Evolutionary conservation across 2,888 invertebrate species (phyloP).

Genomic region (Aethes cnicana): DNA sequence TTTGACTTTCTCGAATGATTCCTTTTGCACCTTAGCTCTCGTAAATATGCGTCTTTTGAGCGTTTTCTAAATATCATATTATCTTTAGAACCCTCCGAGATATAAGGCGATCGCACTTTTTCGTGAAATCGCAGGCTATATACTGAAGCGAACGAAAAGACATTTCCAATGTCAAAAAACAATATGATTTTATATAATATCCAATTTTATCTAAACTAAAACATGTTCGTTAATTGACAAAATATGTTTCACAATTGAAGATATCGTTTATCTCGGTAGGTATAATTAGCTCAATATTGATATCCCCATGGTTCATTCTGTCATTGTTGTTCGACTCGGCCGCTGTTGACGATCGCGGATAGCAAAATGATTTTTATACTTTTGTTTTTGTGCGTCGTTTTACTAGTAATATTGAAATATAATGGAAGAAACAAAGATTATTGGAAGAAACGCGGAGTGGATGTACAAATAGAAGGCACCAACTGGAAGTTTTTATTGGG

Average conservation of each 20-base stretch:
- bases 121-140: too few relatives aligned
- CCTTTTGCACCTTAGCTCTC: too few relatives aligned
- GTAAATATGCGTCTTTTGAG: too few relatives aligned
- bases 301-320: not conserved
- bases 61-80: too few relatives aligned
- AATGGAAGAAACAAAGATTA: slow-evolving; percentile 44
- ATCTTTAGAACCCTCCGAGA: too few relatives aligned
- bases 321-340: not conserved
- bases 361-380: slow-evolving; percentile 34
- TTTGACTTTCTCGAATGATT: too few relatives aligned
- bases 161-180: too few relatives aligned
- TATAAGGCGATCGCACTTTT: too few relatives aligned
- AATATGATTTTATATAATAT: too few relatives aligned
- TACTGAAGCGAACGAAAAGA: too few relatives aligned
- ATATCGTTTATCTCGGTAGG: not conserved
- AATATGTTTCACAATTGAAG: slow-evolving; percentile 1
- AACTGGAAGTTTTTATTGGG: slow-evolving; percentile 49
- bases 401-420: slow-evolving; percentile 34
- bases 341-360: not conserved
- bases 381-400: slow-evolving; percentile 37
- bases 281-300: not conserved
- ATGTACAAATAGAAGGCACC: slow-evolving; percentile 42
- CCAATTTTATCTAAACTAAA: too few relatives aligned
- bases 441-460: slow-evolving; percentile 55
- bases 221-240: slow-evolving; percentile 1